Base-by-base conservation (phyloP, 1,140 invertebrate species). In the Aphidius ervi region DNA sequence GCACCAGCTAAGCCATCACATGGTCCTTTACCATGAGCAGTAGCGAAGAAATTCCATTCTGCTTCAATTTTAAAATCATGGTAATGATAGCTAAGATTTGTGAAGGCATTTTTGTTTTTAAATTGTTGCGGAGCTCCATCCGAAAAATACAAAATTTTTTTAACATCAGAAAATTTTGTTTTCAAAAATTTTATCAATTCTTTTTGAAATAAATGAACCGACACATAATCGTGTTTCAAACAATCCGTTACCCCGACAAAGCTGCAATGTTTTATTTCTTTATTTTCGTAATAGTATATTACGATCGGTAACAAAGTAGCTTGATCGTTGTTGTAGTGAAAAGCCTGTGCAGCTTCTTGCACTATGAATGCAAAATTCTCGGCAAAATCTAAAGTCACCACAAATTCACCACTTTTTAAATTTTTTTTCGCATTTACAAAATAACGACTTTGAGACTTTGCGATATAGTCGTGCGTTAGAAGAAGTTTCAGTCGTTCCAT, bases 351-450 rank as follows among this genome's bases (percentile, higher is more conserved):
- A 49, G 65, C 69, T 64, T 74, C 63, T 61, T 74, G 69, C 31
- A 71, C 55, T 1, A 70, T 56, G 54, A 70, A 74, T 37, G 67
- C 58, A 65, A 65, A 76, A 59, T 75, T 74, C 66, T 76, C 65
- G 43, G 69, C 67, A 66, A 74, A 75, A 63, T 75, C 71, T 20
- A 65, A 63, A 39, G 62, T 9, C 5, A 63, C 57, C 16, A 66
- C 45, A 58, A 64, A 61, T 53, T 67, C 61, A 41, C 37, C 53
- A 9, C 57, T 23, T 63, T 58, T 50, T 41, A 68, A 42, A 42
- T 58, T 66, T 62, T 46, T 65, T 31, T 55, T 55, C 37, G 16
- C 6, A 3, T 55, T 8, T 40, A 6, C 40, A 8, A 42, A 55
- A 5, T 9, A 10, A 40, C 10, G 23, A n/a, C 39, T 40, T 42